Percentiles rank a stretch among this genome's conserved stretches.
Evolutionary conservation across 1,140 invertebrate species (phyloP).

Genomic region (Artemia franciscana): DNA sequence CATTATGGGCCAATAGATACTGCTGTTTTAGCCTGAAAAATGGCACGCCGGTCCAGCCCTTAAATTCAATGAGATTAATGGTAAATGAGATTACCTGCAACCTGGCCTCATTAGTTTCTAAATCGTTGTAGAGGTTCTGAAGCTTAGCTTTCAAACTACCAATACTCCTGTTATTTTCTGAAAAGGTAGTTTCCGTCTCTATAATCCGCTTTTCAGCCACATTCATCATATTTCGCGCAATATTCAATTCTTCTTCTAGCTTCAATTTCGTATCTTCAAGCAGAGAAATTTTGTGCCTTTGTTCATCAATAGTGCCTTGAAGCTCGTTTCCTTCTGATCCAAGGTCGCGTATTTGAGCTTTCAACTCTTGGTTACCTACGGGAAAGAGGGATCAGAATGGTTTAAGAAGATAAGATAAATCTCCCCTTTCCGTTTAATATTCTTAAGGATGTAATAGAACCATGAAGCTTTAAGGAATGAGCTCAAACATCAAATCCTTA

Average conservation of each 20-base stretch:
- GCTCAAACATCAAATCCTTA: too few species aligned
- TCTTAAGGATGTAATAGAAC: too few species aligned
- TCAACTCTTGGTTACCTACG: not conserved
- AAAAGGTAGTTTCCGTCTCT: not conserved
- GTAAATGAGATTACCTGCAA: not conserved
- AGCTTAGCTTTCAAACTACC: not conserved
- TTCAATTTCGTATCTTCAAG: not conserved
- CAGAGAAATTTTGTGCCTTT: not conserved
- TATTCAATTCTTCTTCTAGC: not conserved
- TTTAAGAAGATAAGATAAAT: too few species aligned
- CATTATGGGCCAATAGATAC: too few species aligned
- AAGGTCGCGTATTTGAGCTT: not conserved
- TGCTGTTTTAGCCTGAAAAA: too few species aligned
- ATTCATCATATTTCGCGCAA: not conserved
- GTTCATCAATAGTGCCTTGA: not conserved
- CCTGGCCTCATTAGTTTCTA: not conserved
- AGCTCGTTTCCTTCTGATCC: not conserved
- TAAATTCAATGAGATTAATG: too few species aligned
- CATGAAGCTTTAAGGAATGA: too few species aligned
- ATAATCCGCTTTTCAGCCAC: not conserved
- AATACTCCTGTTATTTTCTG: not conserved
- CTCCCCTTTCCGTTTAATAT: too few species aligned
- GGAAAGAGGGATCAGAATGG: too few species aligned
- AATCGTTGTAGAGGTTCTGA: not conserved
- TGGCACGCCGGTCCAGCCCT: too few species aligned